Percentiles rank a stretch among this genome's conserved stretches.
Evolutionary conservation across 2,888 invertebrate species (phyloP).

Genomic region (Eilema sororculum): DNA sequence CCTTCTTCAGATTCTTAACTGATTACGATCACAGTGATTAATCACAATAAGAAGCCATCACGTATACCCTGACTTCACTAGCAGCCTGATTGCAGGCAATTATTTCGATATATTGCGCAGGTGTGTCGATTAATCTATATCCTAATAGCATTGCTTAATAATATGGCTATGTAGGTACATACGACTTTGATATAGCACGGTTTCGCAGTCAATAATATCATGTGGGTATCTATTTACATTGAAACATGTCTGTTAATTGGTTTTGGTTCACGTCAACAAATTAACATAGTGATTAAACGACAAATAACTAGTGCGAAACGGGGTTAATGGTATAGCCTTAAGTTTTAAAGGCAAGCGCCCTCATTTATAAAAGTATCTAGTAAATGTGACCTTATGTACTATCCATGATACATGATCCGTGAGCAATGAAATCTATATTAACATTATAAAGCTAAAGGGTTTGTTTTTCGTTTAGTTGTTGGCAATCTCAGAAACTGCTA

Average conservation of each 20-base stretch:
- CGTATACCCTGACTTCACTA: too few species aligned
- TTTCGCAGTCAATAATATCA: background rate
- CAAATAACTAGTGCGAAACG: slow-evolving; percentile 26
- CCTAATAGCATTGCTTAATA: background rate
- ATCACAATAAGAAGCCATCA: background rate
- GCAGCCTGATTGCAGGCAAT: background rate
- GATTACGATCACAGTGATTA: background rate
- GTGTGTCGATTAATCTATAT: background rate
- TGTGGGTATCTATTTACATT: background rate
- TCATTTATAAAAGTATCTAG: background rate
- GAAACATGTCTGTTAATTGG: background rate
- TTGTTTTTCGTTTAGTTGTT: too few species aligned
- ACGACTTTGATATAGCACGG: too few species aligned
- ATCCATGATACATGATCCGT: too few species aligned
- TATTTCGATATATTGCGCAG: background rate
- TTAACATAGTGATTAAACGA: slow-evolving; percentile 15
- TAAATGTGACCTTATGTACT: too few species aligned
- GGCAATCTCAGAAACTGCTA: too few species aligned
- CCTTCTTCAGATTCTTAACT: too few species aligned
- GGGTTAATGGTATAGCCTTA: slow-evolving; percentile 37
- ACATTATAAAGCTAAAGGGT: too few species aligned
- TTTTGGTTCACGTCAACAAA: background rate
- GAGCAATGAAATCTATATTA: too few species aligned
- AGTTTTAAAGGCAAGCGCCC: slow-evolving; percentile 28
- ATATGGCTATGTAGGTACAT: background rate